Base-by-base conservation (phyloP, 2,888 invertebrate species). In the Venustoraphidia nigricollis region DNA sequence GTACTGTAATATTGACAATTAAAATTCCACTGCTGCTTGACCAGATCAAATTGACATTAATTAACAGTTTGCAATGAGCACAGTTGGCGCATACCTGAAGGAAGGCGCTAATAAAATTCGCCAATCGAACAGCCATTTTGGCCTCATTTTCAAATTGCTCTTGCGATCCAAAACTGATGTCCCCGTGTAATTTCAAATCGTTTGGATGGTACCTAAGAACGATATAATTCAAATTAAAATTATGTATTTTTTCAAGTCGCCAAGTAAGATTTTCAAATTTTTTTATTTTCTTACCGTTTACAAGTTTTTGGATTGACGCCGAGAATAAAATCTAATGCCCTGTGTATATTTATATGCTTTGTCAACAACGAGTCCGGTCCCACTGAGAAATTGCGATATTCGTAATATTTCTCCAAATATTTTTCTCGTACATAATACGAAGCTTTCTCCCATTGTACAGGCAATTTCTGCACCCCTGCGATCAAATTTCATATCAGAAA, bases 81-180 rank as follows among this genome's bases (percentile, higher is more conserved):
- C 3, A 3, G 27, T 27, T 27, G 5, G 27, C 5, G 43, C 49
- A 50, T 62, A 82, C 82, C 75, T 96, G 95, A 55, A 94, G 68
- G 66, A 94, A 97, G 39, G 90, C 88, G 62, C 93, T 93, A 55
- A 96, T 85, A 64, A 97, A 97, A 66, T 97, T 95, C 0, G 96
- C 89, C 46, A 96, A 70, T 44, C 96, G 77, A n/a, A 94, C 75
- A 3, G 96, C 97, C 84, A 93, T 93, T 65, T 92, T 86, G 1
- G 95, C 96, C 70, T 97, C 93, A 60, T 93, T 93, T 61, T 88
- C 83, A 60, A 92, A 91, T 64, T 90, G 93, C 52, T 86, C 82
- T 57, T 90, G 81, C 0, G 87, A 85, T 0, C 93, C 94, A 61
- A 70, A 91, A 37, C 83, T 82, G 43, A 91, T 79, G 63, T 95